Evolutionary conservation across 2,888 invertebrate genomes (phyloP).

Genomic region (Aphidoletes aphidimyza): DNA sequence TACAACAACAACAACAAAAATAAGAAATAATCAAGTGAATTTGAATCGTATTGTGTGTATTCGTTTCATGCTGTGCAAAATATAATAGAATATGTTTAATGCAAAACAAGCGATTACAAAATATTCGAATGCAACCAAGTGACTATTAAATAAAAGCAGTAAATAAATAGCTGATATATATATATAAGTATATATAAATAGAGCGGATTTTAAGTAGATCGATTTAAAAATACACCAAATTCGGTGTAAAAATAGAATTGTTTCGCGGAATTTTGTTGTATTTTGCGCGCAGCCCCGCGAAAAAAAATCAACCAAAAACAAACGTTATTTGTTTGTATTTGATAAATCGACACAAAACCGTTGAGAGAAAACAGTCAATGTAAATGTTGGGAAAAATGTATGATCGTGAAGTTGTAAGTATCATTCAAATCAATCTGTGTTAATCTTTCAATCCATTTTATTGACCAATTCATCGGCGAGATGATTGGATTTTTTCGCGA

Average conservation of each 20-base stretch:
- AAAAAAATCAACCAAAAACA: background rate
- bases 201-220: slow-evolving; percentile 1
- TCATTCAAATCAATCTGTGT: background rate
- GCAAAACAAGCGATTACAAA: background rate
- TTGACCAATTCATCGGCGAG: background rate
- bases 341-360: background rate
- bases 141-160: background rate
- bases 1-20: background rate
- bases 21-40: slow-evolving; percentile 27
- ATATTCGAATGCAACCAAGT: background rate
- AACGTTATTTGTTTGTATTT: background rate
- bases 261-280: background rate
- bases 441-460: background rate
- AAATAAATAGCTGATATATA: background rate
- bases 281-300: background rate
- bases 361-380: slow-evolving; percentile 50
- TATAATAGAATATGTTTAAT: background rate
- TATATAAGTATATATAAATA: slow-evolving; percentile 7
- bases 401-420: slow-evolving; percentile 54
- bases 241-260: background rate
- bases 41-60: background rate
- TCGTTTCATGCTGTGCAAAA: background rate
- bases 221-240: background rate
- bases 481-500: too few species aligned
- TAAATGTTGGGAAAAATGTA: slow-evolving; percentile 54